phyloP scores from a whole-genome alignment of 2,797 vertebrate species.

The Trachops cirrhosus region DNA sequence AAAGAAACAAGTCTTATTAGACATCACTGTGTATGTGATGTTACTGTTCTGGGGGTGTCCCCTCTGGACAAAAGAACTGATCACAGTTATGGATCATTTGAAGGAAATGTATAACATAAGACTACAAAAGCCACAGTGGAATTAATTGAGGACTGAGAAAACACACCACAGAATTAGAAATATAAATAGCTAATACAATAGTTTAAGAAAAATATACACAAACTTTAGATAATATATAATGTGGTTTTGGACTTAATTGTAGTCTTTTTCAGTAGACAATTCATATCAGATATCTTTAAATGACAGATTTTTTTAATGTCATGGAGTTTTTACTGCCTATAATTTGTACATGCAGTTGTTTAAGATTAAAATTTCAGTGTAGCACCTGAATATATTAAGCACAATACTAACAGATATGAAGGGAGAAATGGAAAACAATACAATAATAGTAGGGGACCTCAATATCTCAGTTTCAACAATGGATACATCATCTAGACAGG shows the following conservation, averaged over 20 bases:
- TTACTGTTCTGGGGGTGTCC: background rate
- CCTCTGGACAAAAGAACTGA: background rate
- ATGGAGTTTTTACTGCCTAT: background rate
- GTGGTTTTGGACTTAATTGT: background rate
- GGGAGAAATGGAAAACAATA: background rate
- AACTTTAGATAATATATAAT: background rate
- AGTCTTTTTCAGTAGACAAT: background rate
- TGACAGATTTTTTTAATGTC: background rate
- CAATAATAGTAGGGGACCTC: background rate
- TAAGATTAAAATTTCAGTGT: background rate
- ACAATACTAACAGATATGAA: background rate
- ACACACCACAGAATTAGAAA: background rate
- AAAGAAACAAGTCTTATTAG: background rate
- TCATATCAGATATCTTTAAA: background rate
- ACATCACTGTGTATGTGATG: background rate
- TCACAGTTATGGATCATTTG: slow-evolving; percentile 10
- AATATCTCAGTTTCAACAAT: background rate
- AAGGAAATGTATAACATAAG: background rate
- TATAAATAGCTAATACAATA: background rate
- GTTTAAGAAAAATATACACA: background rate
- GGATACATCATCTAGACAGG: background rate
- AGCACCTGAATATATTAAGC: background rate
- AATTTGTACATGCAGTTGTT: background rate
- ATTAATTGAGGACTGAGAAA: background rate
- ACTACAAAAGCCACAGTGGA: background rate